These are phyloP conservation scores for Caradrina clavipalpis DNA, from an alignment of 2,888 invertebrate genomes.

Conservation along the genomic window DNA sequence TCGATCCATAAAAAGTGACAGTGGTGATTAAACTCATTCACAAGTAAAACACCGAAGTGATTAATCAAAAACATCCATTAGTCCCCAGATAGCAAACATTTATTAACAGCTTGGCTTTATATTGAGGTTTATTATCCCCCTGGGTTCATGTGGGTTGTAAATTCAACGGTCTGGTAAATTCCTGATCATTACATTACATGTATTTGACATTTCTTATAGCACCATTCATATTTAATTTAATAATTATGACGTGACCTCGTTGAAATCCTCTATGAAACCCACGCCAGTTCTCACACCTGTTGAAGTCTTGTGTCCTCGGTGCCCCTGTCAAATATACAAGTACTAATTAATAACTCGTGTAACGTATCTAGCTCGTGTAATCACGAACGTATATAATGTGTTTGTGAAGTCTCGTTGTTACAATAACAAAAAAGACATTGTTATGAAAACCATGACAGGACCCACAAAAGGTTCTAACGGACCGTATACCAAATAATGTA, in stretches of 20 bases:
- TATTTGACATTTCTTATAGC: slow-evolving; percentile 24
- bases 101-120: slow-evolving; percentile 18
- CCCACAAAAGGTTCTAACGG: slow-evolving; percentile 82
- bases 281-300: slow-evolving; percentile 75
- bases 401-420: slow-evolving; percentile 7
- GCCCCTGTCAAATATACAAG: slow-evolving; percentile 1
- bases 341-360: slow-evolving; percentile 12
- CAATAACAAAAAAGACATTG: slow-evolving; percentile 50
- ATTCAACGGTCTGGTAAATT: slow-evolving; percentile 5
- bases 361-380: slow-evolving; percentile 21
- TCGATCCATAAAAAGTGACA: slow-evolving; percentile 37
- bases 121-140: slow-evolving; percentile 12
- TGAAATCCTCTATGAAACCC: slow-evolving; percentile 67
- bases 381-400: slow-evolving; percentile 1
- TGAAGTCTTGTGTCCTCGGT: slow-evolving; percentile 57
- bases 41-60: slow-evolving; percentile 17
- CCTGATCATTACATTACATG: neutral
- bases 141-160: slow-evolving; percentile 12
- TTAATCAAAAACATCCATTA: slow-evolving; percentile 20
- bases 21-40: slow-evolving; percentile 40
- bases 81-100: slow-evolving; percentile 21
- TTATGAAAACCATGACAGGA: slow-evolving; percentile 67
- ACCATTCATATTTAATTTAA: slow-evolving; percentile 36
- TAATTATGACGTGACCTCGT: slow-evolving; percentile 46
- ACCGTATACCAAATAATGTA: slow-evolving; percentile 81